Conservation (phyloP, 2,888 invertebrate genomes). For the Rosalia funebris region DNA sequence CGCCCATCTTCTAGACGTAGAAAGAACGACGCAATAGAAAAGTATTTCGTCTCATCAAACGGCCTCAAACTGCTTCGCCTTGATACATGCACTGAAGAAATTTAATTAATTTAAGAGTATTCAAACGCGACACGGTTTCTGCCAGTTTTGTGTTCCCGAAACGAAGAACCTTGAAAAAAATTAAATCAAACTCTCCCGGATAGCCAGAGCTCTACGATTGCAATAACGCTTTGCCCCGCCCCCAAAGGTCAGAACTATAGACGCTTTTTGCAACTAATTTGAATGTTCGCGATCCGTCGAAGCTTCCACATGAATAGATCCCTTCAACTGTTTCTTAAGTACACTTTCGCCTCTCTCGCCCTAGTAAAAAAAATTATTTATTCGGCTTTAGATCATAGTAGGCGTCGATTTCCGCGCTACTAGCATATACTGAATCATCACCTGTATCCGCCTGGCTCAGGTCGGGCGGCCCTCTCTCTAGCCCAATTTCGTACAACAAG, state of each 20-base stretch:
- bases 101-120: neutral
- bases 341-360: too few relatives aligned
- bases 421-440: too few relatives aligned
- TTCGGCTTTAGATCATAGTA: too few relatives aligned
- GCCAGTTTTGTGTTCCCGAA: neutral
- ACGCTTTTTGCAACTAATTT: constrained; percentile 12
- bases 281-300: neutral
- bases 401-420: too few relatives aligned
- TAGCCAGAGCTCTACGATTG: constrained; percentile 8
- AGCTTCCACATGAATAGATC: neutral
- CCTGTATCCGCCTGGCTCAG: neutral
- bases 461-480: too few relatives aligned
- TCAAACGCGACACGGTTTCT: neutral
- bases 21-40: too few relatives aligned
- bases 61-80: too few relatives aligned
- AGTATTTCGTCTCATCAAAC: too few relatives aligned
- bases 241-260: constrained; percentile 16
- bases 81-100: too few relatives aligned
- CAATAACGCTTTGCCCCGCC: constrained; percentile 15
- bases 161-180: neutral
- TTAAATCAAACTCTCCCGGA: neutral
- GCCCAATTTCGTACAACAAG: too few relatives aligned
- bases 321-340: neutral
- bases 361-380: too few relatives aligned
- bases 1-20: too few relatives aligned